Evolutionary conservation across 30 jellyfish, hydroid and myxozoan species (phyloP).

Genomic region (Turritopsis rubra): DNA sequence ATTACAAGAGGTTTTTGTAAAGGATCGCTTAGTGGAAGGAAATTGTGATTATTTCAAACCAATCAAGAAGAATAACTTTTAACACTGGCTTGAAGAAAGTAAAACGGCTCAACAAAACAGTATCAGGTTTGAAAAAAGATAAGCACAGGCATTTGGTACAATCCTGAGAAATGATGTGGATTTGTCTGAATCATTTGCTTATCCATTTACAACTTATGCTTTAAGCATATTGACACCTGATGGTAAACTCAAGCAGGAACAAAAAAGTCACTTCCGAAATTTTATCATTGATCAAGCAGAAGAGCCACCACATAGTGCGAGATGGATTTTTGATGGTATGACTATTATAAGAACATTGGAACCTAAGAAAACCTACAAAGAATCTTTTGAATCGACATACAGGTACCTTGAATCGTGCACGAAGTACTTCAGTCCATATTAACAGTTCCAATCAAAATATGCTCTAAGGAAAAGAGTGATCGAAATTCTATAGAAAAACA

Average conservation of each 20-base stretch:
- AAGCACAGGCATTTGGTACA: not conserved
- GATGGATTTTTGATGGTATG: not conserved
- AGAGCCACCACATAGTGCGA: not conserved
- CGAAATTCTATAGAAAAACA: too few species aligned
- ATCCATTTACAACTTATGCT: not conserved
- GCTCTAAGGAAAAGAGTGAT: too few species aligned
- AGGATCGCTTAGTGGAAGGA: not conserved
- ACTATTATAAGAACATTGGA: too few species aligned
- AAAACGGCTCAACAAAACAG: not conserved
- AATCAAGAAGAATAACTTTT: not conserved
- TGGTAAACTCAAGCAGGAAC: too few species aligned
- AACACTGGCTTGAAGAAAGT: not conserved
- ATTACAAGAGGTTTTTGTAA: not conserved
- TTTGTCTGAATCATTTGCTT: not conserved
- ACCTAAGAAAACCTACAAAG: not conserved
- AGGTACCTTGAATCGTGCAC: not conserved
- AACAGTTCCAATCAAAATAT: too few species aligned
- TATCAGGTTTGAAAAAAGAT: not conserved
- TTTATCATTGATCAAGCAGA: not conserved
- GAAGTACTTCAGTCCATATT: too few species aligned
- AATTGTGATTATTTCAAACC: not conserved
- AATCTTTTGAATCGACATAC: not conserved
- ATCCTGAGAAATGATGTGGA: not conserved
- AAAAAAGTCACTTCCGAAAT: not conserved
- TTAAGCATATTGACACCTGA: not conserved